Conservation (phyloP, 2,797 vertebrate species). For the Sphaeramia orbicularis region DNA sequence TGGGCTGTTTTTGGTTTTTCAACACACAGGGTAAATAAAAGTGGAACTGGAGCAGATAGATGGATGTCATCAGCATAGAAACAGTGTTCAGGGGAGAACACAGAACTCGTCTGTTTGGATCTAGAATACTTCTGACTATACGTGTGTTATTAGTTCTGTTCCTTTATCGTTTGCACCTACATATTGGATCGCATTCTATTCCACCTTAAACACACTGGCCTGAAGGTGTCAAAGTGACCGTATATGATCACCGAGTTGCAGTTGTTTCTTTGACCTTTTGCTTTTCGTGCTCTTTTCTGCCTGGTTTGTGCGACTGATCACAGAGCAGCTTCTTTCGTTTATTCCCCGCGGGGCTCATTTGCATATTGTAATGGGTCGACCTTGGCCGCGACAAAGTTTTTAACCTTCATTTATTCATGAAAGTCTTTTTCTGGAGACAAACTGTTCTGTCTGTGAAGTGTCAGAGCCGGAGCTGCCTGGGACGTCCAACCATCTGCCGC, state of each 20-base stretch:
- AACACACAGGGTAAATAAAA: too few relatives aligned
- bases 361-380: conserved; percentile 33
- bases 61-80: too few relatives aligned
- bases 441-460: rapidly evolving
- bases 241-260: background rate
- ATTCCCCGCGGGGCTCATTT: conserved; percentile 30
- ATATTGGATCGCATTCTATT: too few relatives aligned
- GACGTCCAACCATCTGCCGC: background rate
- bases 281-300: conserved; percentile 27
- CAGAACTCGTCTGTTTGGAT: too few relatives aligned
- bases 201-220: too few relatives aligned
- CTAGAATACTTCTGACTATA: too few relatives aligned
- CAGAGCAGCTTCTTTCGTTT: background rate
- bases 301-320: conserved; percentile 23
- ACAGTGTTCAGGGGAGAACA: too few relatives aligned
- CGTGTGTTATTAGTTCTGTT: too few relatives aligned
- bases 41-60: too few relatives aligned
- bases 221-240: conserved; percentile 17
- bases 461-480: background rate
- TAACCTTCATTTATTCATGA: conserved; percentile 20
- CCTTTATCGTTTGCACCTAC: too few relatives aligned
- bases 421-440: conserved; percentile 4
- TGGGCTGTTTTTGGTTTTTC: too few relatives aligned
- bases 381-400: conserved; percentile 16
- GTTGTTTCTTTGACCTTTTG: conserved; percentile 34